Conservation (phyloP, 92 coral and sea anemone species). For the Palythoa caribaeorum region DNA sequence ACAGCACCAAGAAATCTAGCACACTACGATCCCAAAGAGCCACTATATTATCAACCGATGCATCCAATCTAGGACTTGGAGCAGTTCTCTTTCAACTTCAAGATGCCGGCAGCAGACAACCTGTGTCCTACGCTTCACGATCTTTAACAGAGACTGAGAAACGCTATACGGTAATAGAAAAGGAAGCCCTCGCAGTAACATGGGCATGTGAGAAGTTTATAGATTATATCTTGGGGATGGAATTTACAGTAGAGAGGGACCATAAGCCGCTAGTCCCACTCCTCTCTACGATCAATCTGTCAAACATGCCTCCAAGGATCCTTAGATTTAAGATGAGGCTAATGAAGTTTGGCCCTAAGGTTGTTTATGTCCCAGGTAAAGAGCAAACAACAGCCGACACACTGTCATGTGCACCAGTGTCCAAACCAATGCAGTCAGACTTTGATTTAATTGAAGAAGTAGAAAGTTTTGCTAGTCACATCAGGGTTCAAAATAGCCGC, state of each 20-base stretch:
- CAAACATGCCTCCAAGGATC: slow-evolving; percentile 50
- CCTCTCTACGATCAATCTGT: neutral
- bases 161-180: slow-evolving; percentile 48
- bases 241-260: slow-evolving; percentile 38
- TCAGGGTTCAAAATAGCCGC: too few species aligned
- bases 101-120: neutral
- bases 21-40: neutral
- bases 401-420: slow-evolving; percentile 45
- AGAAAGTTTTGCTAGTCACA: slow-evolving; percentile 26
- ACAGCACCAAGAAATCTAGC: neutral
- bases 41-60: neutral
- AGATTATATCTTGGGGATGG: slow-evolving; percentile 39
- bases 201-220: slow-evolving; percentile 28
- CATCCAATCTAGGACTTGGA: neutral
- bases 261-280: slow-evolving; percentile 49
- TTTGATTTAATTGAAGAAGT: slow-evolving; percentile 18
- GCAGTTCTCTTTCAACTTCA: neutral
- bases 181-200: neutral
- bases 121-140: too few species aligned
- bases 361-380: slow-evolving; percentile 44
- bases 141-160: too few species aligned
- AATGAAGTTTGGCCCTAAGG: slow-evolving; percentile 44
- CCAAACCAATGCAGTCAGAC: slow-evolving; percentile 30
- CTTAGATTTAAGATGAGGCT: slow-evolving; percentile 31
- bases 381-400: slow-evolving; percentile 11